Base-by-base conservation (phyloP, 2,797 vertebrate genomes). In the Astyanax mexicanus region DNA sequence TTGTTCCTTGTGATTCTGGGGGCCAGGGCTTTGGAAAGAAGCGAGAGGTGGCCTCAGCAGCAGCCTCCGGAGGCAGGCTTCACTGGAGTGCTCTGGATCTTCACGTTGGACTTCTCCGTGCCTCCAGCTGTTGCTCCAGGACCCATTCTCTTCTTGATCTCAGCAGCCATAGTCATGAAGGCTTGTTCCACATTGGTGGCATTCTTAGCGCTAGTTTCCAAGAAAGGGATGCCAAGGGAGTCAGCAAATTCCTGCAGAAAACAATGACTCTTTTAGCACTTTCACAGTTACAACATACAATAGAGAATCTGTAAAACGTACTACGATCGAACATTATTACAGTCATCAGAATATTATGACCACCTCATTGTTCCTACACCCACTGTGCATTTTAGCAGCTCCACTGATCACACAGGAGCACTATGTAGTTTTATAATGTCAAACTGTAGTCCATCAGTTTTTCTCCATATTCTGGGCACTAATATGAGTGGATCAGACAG, bases 141-240 rank as follows among this genome's bases (percentile, higher is more conserved):
- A 51, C 97, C 97, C 97, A 98, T 99, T 87, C 97, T 93, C 91
- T 98, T 98, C 93, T 99, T 98, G 89, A 98, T 99, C 90, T 99
- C 97, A 2, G 97, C 97, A 87, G 97, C 97, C 97, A 99, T 99
- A 74, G 97, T 99, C 97, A 98, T 98, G 93, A 99, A 99, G 93
- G 97, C 97, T 93, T 99, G 97, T 95, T 98, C 97, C 92, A 99
- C 97, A 76, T 99, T 99, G 85, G 96, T 98, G 88, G 97, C 96
- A 0, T 98, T 99, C 93, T 99, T 99, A 91, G 97, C 97, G 68
- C 97, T 98, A 83, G 97, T 98, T 97, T 99, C 97, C 96, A 99
- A 95, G 92, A 98, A 99, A 0, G 97, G 97, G 88, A 99, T 98
- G 84, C 93, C 96, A 90, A 99, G 94, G 84, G 97, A 98, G 91